Conservation (phyloP, 2,888 invertebrate species). For the Drosophila prostipennis region DNA sequence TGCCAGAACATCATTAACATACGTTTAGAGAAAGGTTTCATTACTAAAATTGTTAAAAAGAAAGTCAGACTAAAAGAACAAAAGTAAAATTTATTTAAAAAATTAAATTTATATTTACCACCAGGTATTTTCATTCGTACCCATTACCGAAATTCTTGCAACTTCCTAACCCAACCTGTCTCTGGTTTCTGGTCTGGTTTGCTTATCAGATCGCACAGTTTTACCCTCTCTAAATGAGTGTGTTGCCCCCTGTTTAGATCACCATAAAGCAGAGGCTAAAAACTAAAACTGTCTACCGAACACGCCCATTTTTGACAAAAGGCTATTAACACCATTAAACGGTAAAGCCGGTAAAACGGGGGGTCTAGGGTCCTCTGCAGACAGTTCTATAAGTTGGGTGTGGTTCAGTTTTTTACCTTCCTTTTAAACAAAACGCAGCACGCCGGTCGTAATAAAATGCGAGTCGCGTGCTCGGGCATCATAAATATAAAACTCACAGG, state of each 20-base stretch:
- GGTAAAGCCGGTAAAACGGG: conserved; percentile 42
- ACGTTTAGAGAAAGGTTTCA: no score
- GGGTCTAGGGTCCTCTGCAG: conserved; percentile 11
- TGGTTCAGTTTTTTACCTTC: conserved; percentile 10
- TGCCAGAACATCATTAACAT: no score
- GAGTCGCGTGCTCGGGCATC: conserved; percentile 70
- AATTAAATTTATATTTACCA: no score
- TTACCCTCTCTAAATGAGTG: conserved; percentile 1
- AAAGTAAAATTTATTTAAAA: no score
- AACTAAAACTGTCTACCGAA: conserved; percentile 35
- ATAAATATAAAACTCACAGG: conserved; percentile 64
- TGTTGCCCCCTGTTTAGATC: conserved; percentile 21
- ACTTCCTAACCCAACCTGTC: conserved; percentile 1
- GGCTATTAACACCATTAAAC: conserved; percentile 67
- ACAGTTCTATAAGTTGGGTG: conserved; percentile 29
- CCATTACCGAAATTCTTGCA: background rate
- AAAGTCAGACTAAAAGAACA: no score
- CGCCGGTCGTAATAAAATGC: conserved; percentile 56
- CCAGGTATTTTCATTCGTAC: background rate
- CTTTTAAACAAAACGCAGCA: conserved; percentile 31
- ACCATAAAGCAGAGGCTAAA: conserved; percentile 10
- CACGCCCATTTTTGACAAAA: conserved; percentile 50
- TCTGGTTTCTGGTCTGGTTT: conserved; percentile 9
- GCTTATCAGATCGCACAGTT: conserved; percentile 31
- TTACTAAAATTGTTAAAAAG: no score